A percentile compares a stretch with the other conserved stretches of the same genome.
Conservation (phyloP, 2,888 invertebrate species). For the Limulus polyphemus region DNA sequence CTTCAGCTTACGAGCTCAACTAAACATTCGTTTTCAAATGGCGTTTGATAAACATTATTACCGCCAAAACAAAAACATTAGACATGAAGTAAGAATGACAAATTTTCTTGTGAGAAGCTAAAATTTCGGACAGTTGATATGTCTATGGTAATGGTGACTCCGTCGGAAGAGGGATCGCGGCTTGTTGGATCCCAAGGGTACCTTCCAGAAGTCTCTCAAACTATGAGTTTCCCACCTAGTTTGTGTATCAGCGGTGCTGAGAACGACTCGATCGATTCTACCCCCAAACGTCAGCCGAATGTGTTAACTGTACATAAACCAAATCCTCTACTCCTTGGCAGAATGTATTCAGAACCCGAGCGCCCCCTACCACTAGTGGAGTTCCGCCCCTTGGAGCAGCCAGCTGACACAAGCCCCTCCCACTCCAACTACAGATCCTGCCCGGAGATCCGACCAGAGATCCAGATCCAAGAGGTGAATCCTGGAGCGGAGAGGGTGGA, state of each 20-base stretch:
- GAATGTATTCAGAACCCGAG: slow-evolving; percentile 28
- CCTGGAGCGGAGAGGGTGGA: slow-evolving; percentile 1
- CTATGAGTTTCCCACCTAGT: slow-evolving; percentile 11
- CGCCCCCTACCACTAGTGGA: slow-evolving; percentile 24
- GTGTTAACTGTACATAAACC: slow-evolving; percentile 8
- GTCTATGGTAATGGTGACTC: slow-evolving; percentile 29
- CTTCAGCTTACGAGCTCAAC: no score
- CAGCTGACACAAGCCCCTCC: slow-evolving; percentile 9
- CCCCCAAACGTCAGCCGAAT: neutral
- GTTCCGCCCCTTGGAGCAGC: slow-evolving; percentile 22
- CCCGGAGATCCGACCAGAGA: slow-evolving; percentile 25
- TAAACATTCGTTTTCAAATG: no score
- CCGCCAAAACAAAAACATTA: no score
- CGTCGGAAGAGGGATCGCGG: slow-evolving; percentile 24
- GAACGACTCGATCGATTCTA: slow-evolving; percentile 6
- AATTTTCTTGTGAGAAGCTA: no score
- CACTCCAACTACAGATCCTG: slow-evolving; percentile 25
- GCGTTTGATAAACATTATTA: no score
- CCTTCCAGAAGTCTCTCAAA: slow-evolving; percentile 3
- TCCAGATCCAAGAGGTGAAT: neutral
- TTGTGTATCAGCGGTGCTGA: slow-evolving; percentile 19
- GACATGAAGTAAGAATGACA: no score
- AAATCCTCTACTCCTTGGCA: slow-evolving; percentile 22
- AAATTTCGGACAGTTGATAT: slow-evolving; percentile 11
- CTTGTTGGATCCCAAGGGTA: slow-evolving; percentile 9